phyloP scores from a whole-genome alignment of 2,797 vertebrate species.

The Gouania willdenowi region DNA sequence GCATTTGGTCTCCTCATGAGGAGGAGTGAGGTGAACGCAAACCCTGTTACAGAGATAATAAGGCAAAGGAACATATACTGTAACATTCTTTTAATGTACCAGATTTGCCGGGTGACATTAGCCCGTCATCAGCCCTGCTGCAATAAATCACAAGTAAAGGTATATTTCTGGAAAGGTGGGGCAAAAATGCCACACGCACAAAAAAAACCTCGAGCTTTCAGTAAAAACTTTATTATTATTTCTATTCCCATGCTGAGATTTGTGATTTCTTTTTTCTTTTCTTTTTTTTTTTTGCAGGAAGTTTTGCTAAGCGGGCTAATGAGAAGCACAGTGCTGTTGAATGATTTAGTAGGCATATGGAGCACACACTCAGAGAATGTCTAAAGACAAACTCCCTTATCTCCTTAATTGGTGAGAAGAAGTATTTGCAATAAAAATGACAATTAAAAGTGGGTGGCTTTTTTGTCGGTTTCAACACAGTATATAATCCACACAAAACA shows the following conservation, averaged over 20 bases:
- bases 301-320: conserved; percentile 91
- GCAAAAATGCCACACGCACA: too few species aligned
- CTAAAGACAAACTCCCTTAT: conserved; percentile 79
- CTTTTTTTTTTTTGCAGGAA: too few species aligned
- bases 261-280: too few species aligned
- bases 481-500: conserved; percentile 20
- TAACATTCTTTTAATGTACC: too few species aligned
- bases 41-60: too few species aligned
- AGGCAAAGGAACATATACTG: too few species aligned
- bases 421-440: conserved; percentile 70
- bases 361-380: conserved; percentile 59
- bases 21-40: too few species aligned
- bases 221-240: conserved; percentile 84
- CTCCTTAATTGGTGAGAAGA: conserved; percentile 80
- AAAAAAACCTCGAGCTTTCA: conserved; percentile 52
- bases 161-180: conserved; percentile 29
- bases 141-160: conserved; percentile 50
- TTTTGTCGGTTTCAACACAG: conserved; percentile 27
- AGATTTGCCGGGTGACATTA: conserved; percentile 18
- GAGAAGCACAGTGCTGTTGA: conserved; percentile 85
- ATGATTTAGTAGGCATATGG: conserved; percentile 82
- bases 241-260: conserved; percentile 85
- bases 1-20: too few species aligned
- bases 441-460: conserved; percentile 47
- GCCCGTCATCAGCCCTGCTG: conserved; percentile 36